Conservation (phyloP, 2,888 invertebrate species). For the Eugnorisma glareosa region DNA sequence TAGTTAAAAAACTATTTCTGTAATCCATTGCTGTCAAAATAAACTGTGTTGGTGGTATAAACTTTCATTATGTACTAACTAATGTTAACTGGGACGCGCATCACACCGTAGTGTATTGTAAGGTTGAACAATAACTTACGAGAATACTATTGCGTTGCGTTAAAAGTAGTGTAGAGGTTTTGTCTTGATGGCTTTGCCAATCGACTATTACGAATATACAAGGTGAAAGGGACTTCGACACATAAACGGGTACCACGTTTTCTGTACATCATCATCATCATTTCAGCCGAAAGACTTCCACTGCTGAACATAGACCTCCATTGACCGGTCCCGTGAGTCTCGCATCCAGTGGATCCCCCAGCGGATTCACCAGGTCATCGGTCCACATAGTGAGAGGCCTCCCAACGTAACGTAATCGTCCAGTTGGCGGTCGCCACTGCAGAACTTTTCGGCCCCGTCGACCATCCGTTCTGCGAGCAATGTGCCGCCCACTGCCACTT, state of each 20-base stretch:
- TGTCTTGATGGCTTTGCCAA: neutral
- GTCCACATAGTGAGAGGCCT: too few relatives aligned
- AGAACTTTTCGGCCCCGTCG: too few relatives aligned
- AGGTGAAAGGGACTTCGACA: neutral
- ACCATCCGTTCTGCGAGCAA: too few relatives aligned
- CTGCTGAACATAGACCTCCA: too few relatives aligned
- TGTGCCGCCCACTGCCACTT: too few relatives aligned
- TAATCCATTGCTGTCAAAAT: conserved; percentile 61
- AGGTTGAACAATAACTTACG: neutral
- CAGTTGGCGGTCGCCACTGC: too few relatives aligned
- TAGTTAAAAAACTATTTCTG: conserved; percentile 46
- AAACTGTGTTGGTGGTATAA: conserved; percentile 54
- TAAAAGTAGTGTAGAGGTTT: neutral
- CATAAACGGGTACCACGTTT: neutral
- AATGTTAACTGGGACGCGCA: conserved; percentile 48
- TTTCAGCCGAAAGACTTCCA: too few relatives aligned
- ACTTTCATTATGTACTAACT: conserved; percentile 60
- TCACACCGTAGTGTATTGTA: conserved; percentile 39
- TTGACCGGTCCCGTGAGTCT: too few relatives aligned
- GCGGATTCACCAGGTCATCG: too few relatives aligned
- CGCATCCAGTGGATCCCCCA: too few relatives aligned
- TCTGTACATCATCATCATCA: neutral
- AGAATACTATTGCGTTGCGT: neutral
- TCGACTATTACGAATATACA: neutral
- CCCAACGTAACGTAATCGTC: too few relatives aligned